Evolutionary conservation across 2,797 vertebrate genomes (phyloP), one percentile per base, ranked within the genome.

Genomic region (Catostomus latipinnis): DNA sequence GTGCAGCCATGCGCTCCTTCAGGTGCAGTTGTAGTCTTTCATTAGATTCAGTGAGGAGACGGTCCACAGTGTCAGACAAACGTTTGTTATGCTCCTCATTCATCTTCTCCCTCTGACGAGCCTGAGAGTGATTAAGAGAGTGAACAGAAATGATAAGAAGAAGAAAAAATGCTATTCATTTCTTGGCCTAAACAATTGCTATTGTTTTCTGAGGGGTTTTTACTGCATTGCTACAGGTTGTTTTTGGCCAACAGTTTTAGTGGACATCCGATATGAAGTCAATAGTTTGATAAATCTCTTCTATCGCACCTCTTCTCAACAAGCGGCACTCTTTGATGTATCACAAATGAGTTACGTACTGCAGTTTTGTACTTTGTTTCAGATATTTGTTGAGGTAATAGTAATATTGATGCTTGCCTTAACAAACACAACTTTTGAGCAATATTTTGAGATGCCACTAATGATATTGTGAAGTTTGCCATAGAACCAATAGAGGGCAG

Each of bases 31-130:
- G 97, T 84, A 98, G 94, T 8, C 97, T 90, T 82, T 98, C 97
- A 0, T 98, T 98, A 78, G 96, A 96, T 91, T 98, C 97, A 0
- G 96, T 97, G 61, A 98, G 95, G 87, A 98, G 92, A 56, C 96
- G 95, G 84, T 98, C 97, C 88, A 98, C 97, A 0, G 97, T 98
- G 93, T 98, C 96, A 0, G 97, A 98, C 82, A 98, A 92, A 45
- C 96, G 89, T 89, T 96, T 97, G 92, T 98, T 98, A 89, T 98
- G 97, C 85, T 98, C 97, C 88, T 98, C 97, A 0, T 98, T 98
- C 97, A 98, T 98, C 93, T 98, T 98, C 91, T 98, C 97, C 76
- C 97, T 86, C 90, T 98, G 97, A 45, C 96, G 96, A 81, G 97
- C 97, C 97, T 95, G 88, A 56, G 1, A 34, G 34, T 34, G 34